These are phyloP conservation scores for Drosophila teissieri DNA, from an alignment of 1,140 invertebrate species.

Conservation along the genomic window DNA sequence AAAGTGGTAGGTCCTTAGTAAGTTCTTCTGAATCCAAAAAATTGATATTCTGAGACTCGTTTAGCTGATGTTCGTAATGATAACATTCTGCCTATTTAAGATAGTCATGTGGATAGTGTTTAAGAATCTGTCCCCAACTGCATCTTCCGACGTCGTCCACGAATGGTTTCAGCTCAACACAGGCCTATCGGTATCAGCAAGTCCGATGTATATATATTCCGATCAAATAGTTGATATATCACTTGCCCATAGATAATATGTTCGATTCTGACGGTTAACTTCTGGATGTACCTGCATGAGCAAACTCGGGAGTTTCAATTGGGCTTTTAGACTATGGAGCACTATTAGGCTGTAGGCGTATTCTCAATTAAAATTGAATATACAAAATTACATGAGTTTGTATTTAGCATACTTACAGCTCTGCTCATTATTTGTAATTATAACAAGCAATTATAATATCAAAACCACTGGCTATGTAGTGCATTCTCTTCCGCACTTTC, in stretches of 20 bases:
- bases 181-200: not conserved
- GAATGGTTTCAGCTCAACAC: not conserved
- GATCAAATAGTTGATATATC: not conserved
- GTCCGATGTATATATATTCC: too few relatives aligned
- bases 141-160: not conserved
- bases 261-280: not conserved
- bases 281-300: conserved; percentile 1
- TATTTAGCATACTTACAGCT: too few relatives aligned
- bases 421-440: too few relatives aligned
- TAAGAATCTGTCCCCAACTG: not conserved
- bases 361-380: too few relatives aligned
- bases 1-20: not conserved
- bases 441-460: not conserved
- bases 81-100: conserved; percentile 28
- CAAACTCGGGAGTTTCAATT: too few relatives aligned
- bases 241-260: not conserved
- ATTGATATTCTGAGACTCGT: not conserved
- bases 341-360: too few relatives aligned
- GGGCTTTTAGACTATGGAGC: not conserved
- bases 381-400: too few relatives aligned
- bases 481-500: not conserved
- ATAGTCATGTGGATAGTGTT: conserved; percentile 1
- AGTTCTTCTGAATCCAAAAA: too few relatives aligned
- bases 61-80: conserved; percentile 27
- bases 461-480: conserved; percentile 1